Evolutionary conservation across 92 coral and sea anemone species (phyloP), one percentile per base, ranked within the genome.

Genomic region (Pocillopora meandrina): DNA sequence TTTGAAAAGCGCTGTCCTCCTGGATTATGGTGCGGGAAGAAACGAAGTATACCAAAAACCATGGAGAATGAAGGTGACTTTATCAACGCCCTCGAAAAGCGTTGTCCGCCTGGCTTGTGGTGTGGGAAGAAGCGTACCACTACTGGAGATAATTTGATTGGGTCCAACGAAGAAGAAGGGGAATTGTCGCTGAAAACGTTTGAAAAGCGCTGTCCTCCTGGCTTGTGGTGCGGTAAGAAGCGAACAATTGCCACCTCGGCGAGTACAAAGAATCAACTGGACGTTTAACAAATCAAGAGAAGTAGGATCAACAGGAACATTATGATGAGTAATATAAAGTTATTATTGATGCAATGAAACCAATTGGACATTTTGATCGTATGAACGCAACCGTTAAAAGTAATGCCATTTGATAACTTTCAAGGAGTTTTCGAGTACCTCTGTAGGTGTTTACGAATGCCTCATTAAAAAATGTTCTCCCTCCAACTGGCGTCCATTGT

Each of bases 81-180:
- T 33, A 42, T 31, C 19, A 47, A 63, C 1, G 56, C 73, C 20
- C 79, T 78, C 66, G 84, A 81, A 62, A 71, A 82, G 42, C 80
- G 86, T 26, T 93, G 98, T 56, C 98, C 98, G 47, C 98, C 98
- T 3, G 98, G 98, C n/a, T 77, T 91, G 34, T 93, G 95, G 98
- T 93, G 98, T 72, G 94, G 97, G 7, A 93, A 86, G 73, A 84
- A 87, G 66, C 72, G 83, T 65, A n/a, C 62, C 61, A 68, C 67
- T 20, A 20, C 56, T 34, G 61, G 55, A 2, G 67, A 56, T 16
- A 70, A 49, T 19, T 52, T 34, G 13, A 26, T 49, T 65, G 72
- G n/a, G 64, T 5, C 61, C 26, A 19, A 65, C 21, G 58, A 42
- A 13, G 19, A 78, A 12, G 68, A 64, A 17, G 63, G 66, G 56